Evolutionary conservation across 2,888 invertebrate genomes (phyloP).

Genomic region (Embidobia sp.): DNA sequence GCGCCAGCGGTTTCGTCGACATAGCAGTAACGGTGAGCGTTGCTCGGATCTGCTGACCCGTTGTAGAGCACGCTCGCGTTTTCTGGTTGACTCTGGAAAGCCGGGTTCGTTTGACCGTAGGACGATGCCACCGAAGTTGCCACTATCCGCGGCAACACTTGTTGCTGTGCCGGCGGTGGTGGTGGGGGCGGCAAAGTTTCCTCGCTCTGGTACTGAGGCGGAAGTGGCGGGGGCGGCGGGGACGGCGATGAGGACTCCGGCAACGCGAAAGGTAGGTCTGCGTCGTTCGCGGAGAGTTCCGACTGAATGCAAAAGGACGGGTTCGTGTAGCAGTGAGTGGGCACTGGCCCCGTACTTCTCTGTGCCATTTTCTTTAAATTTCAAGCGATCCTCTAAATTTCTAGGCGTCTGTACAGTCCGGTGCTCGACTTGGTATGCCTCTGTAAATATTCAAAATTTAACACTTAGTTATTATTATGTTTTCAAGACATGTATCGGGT

Average conservation of each 20-base stretch:
- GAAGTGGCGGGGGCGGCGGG: conserved; percentile 74
- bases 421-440: no score
- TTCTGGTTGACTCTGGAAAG: conserved; percentile 71
- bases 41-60: conserved; percentile 4
- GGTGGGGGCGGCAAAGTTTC: conserved; percentile 68
- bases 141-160: conserved; percentile 38
- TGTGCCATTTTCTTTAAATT: conserved; percentile 65
- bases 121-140: no score
- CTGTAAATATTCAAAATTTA: no score
- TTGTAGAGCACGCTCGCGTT: conserved; percentile 44
- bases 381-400: no score
- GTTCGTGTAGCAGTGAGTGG: conserved; percentile 87
- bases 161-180: conserved; percentile 48
- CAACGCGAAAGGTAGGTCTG: conserved; percentile 62
- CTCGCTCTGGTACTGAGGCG: conserved; percentile 72
- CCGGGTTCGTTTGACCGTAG: conserved; percentile 75
- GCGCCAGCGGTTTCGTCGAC: conserved; percentile 68
- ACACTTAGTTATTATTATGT: no score
- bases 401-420: no score
- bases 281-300: conserved; percentile 83
- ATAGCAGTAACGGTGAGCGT: conserved; percentile 71
- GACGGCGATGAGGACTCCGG: conserved; percentile 62
- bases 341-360: conserved; percentile 66
- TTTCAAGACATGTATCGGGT: no score
- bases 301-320: conserved; percentile 91